phyloP scores from a whole-genome alignment of 2,113 vertebrate genomes.

The Paradisaea rubra region DNA sequence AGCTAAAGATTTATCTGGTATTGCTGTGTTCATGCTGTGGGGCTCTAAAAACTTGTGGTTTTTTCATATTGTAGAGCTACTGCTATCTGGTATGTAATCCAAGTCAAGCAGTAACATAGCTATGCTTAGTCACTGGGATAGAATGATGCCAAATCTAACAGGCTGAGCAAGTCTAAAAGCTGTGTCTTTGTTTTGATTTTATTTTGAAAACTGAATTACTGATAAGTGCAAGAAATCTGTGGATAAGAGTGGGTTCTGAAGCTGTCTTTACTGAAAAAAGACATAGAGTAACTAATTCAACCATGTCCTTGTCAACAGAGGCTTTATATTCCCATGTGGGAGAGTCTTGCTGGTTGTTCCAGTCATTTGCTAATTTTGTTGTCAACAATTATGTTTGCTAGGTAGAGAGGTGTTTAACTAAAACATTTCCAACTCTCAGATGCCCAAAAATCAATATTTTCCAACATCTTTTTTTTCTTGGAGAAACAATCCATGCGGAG shows the following conservation, averaged over 20 bases:
- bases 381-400: not conserved
- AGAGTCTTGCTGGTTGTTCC: not conserved
- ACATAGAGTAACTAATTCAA: not conserved
- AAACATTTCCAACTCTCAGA: not conserved
- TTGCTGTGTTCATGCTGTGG: not conserved
- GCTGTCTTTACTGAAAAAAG: not conserved
- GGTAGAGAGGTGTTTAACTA: not conserved
- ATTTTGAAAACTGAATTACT: not conserved
- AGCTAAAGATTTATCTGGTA: not conserved
- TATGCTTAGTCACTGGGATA: not conserved
- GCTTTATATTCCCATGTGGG: not conserved
- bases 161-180: not conserved
- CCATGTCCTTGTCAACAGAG: not conserved
- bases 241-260: not conserved
- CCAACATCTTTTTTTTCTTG: not conserved
- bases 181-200: not conserved
- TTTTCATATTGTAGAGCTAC: not conserved
- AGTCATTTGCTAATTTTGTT: not conserved
- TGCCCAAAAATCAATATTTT: not conserved
- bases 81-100: not conserved
- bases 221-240: not conserved
- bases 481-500: not conserved
- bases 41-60: not conserved
- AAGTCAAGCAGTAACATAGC: not conserved
- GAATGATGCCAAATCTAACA: not conserved